Percentiles rank a stretch among this genome's conserved stretches.
Conservation (phyloP, 2,113 vertebrate genomes). For the Zeus faber region DNA sequence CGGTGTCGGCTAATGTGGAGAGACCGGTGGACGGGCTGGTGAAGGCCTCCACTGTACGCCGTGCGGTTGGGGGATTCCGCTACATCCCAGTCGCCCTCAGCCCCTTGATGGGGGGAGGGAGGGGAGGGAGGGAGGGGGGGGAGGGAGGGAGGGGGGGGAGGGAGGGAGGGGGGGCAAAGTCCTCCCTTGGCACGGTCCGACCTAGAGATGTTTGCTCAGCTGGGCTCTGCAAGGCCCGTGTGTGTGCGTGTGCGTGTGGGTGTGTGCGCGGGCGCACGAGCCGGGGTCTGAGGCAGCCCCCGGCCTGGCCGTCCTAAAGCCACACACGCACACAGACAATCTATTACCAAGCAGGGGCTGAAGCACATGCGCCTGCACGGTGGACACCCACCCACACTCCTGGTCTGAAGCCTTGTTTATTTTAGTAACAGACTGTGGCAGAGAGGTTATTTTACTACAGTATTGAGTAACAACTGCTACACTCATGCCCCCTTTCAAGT, state of each 20-base stretch:
- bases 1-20: slow-evolving; percentile 51
- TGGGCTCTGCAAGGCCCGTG: slow-evolving; percentile 46
- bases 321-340: slow-evolving; percentile 10
- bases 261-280: too few species aligned
- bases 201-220: slow-evolving; percentile 77
- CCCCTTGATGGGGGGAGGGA: slow-evolving; percentile 43
- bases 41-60: too few species aligned
- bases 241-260: neutral
- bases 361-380: slow-evolving; percentile 28
- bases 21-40: slow-evolving; percentile 33
- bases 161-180: slow-evolving; percentile 4
- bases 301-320: slow-evolving; percentile 6
- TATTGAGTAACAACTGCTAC: slow-evolving; percentile 70
- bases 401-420: slow-evolving; percentile 63
- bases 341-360: slow-evolving; percentile 19
- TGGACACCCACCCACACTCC: slow-evolving; percentile 39
- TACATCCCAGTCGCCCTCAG: slow-evolving; percentile 53
- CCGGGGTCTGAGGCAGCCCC: neutral
- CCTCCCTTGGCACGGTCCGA: slow-evolving; percentile 56
- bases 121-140: slow-evolving; percentile 13
- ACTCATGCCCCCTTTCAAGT: slow-evolving; percentile 65
- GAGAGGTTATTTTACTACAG: slow-evolving; percentile 69
- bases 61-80: slow-evolving; percentile 41
- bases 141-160: neutral
- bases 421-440: slow-evolving; percentile 75